Percentiles rank a stretch among this genome's conserved stretches.
Conservation (phyloP, 2,888 invertebrate species). For the Halictus quadricinctus region DNA sequence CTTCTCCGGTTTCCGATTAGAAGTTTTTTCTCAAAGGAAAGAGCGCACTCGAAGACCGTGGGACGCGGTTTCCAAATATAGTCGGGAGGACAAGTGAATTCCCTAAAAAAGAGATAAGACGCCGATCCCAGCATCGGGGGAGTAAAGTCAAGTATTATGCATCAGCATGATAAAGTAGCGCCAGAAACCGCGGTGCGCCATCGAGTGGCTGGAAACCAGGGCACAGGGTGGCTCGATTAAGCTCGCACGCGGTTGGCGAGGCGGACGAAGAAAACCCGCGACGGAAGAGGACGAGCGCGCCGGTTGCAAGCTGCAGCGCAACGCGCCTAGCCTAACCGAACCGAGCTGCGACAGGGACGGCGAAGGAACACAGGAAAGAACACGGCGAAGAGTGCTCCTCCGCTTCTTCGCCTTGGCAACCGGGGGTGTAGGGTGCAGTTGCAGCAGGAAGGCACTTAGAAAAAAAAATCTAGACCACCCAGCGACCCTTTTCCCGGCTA, state of each 20-base stretch:
- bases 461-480: conserved; percentile 80
- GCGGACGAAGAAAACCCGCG: conserved; percentile 28
- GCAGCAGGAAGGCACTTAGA: conserved; percentile 63
- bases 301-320: conserved; percentile 10
- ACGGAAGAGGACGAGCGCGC: conserved; percentile 14
- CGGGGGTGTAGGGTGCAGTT: conserved; percentile 58
- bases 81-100: conserved; percentile 25
- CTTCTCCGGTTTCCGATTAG: conserved; percentile 10
- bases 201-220: conserved; percentile 68
- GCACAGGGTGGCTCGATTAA: conserved; percentile 64
- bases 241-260: conserved; percentile 7
- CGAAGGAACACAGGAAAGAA: conserved; percentile 39
- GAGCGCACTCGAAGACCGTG: background rate
- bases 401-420: conserved; percentile 68
- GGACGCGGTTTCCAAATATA: conserved; percentile 23
- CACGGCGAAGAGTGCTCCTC: conserved; percentile 41
- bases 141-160: conserved; percentile 62
- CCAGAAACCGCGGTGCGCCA: conserved; percentile 39
- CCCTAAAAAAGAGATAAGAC: conserved; percentile 31
- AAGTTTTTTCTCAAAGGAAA: background rate
- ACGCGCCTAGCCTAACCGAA: background rate
- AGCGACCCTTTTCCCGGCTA: conserved; percentile 75
- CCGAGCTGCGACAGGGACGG: background rate
- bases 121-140: conserved; percentile 6
- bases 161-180: conserved; percentile 55